Evolutionary conservation across 2,888 invertebrate species (phyloP).

Genomic region (Drosophila greeni): DNA sequence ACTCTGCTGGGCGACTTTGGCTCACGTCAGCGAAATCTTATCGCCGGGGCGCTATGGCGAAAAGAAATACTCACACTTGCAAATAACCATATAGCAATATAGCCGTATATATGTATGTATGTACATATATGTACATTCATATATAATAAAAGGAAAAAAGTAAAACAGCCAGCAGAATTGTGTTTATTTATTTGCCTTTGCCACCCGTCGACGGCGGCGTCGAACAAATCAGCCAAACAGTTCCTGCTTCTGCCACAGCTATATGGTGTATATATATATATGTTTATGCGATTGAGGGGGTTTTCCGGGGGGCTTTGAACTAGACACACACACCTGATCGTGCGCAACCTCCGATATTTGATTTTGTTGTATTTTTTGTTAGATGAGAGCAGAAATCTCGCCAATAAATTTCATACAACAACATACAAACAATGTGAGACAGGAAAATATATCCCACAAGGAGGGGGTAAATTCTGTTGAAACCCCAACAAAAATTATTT

Average conservation of each 20-base stretch:
- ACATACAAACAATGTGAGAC: not conserved
- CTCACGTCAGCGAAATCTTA: conserved; percentile 74
- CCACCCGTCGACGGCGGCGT: conserved; percentile 31
- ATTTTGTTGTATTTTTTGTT: not conserved
- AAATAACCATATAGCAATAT: conserved; percentile 7
- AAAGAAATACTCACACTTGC: conserved; percentile 30
- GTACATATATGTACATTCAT: not conserved
- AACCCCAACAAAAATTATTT: not conserved
- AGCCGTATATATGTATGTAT: conserved; percentile 1
- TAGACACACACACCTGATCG: conserved; percentile 67
- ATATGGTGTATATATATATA: not conserved
- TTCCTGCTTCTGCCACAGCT: conserved; percentile 67
- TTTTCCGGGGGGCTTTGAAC: conserved; percentile 27
- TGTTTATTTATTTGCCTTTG: conserved; percentile 64
- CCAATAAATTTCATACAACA: conserved; percentile 46
- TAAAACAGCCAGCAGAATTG: conserved; percentile 58
- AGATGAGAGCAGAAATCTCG: conserved; percentile 46
- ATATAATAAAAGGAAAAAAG: conserved; percentile 33
- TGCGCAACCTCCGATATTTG: conserved; percentile 33
- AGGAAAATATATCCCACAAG: not conserved
- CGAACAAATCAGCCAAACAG: conserved; percentile 63
- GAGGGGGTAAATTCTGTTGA: not conserved
- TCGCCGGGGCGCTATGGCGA: conserved; percentile 52
- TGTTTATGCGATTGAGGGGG: conserved; percentile 3
- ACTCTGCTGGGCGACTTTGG: conserved; percentile 36